Percentiles rank a stretch among this genome's conserved stretches.
phyloP scores from a whole-genome alignment of 2,113 vertebrate species.

The Pseudorhombus dupliciocellatus region DNA sequence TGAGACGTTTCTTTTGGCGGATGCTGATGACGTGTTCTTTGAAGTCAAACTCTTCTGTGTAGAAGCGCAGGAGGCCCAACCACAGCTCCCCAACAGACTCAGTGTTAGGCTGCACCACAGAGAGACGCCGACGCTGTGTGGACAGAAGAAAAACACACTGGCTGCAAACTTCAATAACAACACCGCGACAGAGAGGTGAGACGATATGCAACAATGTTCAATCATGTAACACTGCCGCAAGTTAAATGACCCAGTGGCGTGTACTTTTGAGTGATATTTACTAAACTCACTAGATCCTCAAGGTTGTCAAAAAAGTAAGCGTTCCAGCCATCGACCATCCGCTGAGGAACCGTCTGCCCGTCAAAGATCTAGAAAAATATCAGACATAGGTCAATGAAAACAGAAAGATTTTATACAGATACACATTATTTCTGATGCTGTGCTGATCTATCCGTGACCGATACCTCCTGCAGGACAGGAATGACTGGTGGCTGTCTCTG shows the following conservation, averaged over 20 bases:
- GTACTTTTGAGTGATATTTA: neutral
- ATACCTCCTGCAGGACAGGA: slow-evolving; percentile 96
- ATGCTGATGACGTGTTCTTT: slow-evolving; percentile 99
- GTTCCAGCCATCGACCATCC: slow-evolving; percentile 99
- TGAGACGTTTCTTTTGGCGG: slow-evolving; percentile 92
- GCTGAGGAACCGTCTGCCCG: slow-evolving; percentile 88
- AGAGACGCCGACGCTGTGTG: slow-evolving; percentile 85
- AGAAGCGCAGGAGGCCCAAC: slow-evolving; percentile 95
- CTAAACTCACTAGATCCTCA: slow-evolving; percentile 88
- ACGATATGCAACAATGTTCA: neutral
- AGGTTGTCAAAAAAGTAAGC: slow-evolving; percentile 95
- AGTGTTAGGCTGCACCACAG: slow-evolving; percentile 86
- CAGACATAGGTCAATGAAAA: neutral
- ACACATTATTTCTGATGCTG: neutral
- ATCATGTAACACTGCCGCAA: neutral
- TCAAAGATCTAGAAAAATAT: slow-evolving; percentile 88
- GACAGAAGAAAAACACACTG: neutral
- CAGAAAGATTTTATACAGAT: neutral
- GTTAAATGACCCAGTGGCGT: too few relatives aligned
- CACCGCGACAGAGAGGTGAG: too few relatives aligned
- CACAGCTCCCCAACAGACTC: slow-evolving; percentile 96
- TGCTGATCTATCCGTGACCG: neutral
- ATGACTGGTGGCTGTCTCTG: slow-evolving; percentile 96
- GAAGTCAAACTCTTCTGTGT: slow-evolving; percentile 99
- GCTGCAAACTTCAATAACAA: too few relatives aligned